Percentiles rank a stretch among this genome's conserved stretches.
Evolutionary conservation across 23 tunicate species (phyloP).

Genomic region (Trididemnum clinides): DNA sequence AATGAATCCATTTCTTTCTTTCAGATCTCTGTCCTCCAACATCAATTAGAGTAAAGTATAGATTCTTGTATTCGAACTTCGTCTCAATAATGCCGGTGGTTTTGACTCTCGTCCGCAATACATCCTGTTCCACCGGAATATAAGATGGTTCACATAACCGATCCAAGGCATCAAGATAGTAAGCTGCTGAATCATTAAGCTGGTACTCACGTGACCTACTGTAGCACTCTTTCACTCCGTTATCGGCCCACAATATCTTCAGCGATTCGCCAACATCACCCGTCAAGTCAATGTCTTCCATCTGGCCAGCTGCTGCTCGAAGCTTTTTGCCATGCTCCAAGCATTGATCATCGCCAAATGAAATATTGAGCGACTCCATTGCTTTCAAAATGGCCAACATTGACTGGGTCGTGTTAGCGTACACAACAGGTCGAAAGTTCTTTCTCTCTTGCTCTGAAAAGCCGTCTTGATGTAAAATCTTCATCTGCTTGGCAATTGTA

Average conservation of each 20-base stretch:
- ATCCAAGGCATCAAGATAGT: conserved; percentile 76
- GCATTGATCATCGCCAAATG: conserved; percentile 31
- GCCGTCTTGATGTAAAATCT: conserved; percentile 91
- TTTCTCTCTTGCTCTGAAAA: conserved; percentile 75
- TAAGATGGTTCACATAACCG: conserved; percentile 63
- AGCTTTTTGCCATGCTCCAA: conserved; percentile 63
- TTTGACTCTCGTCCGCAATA: conserved; percentile 84
- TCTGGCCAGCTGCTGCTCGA: conserved; percentile 42
- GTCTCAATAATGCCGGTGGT: conserved; percentile 97
- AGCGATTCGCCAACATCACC: conserved; percentile 65
- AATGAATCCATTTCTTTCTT: conserved; percentile 98
- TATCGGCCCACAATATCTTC: conserved; percentile 77
- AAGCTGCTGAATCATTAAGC: conserved; percentile 91
- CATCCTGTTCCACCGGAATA: conserved; percentile 93
- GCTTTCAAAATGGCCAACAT: conserved; percentile 91
- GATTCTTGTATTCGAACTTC: conserved; percentile 75
- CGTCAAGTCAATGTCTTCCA: conserved; percentile 72
- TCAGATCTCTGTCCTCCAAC: conserved; percentile 97
- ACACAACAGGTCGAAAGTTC: conserved; percentile 70
- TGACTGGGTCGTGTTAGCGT: conserved; percentile 71
- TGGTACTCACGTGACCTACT: conserved; percentile 88
- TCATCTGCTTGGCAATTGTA: conserved; percentile 94
- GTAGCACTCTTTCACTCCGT: conserved; percentile 80
- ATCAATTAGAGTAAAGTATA: conserved; percentile 87
- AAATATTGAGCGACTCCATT: conserved; percentile 72